Conservation (phyloP, 2,797 vertebrate species). For the Rhodeus uyekii region DNA sequence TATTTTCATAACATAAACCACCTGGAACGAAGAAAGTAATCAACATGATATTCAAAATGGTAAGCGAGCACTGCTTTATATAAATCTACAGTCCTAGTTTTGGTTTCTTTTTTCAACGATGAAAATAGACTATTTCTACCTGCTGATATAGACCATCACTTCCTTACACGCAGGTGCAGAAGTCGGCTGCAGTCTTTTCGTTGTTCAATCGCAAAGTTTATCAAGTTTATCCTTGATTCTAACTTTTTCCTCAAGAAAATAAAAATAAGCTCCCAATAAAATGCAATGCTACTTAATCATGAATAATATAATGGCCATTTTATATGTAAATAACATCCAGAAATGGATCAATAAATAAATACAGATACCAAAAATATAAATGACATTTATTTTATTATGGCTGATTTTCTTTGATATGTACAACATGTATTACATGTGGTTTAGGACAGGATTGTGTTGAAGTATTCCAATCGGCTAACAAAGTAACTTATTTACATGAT, state of each 20-base stretch:
- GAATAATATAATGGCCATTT: background rate
- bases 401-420: no score
- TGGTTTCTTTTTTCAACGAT: background rate
- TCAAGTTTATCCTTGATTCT: background rate
- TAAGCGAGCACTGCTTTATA: background rate
- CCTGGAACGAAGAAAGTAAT: no score
- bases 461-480: no score
- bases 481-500: no score
- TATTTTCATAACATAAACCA: no score
- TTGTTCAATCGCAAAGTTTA: no score
- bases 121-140: background rate
- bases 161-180: background rate
- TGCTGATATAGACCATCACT: background rate
- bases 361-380: no score
- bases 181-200: no score
- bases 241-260: background rate
- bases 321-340: background rate
- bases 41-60: no score
- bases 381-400: no score
- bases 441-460: no score
- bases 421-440: no score
- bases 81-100: background rate
- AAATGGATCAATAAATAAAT: background rate
- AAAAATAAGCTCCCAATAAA: background rate
- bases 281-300: background rate